Percentiles rank a stretch among this genome's conserved stretches.
phyloP scores from a whole-genome alignment of 2,797 vertebrate genomes.

The Tympanoctomys barrerae region DNA sequence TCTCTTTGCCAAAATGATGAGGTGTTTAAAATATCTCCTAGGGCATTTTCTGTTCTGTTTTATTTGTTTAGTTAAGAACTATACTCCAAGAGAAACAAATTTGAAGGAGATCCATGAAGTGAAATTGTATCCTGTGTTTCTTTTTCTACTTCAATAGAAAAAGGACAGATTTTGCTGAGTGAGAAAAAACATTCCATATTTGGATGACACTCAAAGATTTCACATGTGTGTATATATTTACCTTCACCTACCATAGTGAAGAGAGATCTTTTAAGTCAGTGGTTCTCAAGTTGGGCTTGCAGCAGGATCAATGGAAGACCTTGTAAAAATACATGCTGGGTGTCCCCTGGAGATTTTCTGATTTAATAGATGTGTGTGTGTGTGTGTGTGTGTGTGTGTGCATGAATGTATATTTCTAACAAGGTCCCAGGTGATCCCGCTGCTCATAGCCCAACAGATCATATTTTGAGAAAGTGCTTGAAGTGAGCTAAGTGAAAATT shows the following conservation, averaged over 20 bases:
- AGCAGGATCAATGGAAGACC: neutral
- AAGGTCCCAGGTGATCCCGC: neutral
- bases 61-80: slow-evolving; percentile 49
- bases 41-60: slow-evolving; percentile 50
- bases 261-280: neutral
- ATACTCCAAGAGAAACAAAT: slow-evolving; percentile 65
- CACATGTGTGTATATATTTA: neutral
- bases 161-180: neutral
- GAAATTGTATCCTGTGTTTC: slow-evolving; percentile 58
- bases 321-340: neutral
- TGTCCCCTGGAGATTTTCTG: neutral
- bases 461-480: neutral
- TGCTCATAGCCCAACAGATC: neutral
- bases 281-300: neutral
- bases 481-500: neutral
- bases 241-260: neutral
- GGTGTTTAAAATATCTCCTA: slow-evolving; percentile 55
- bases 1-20: slow-evolving; percentile 45
- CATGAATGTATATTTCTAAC: neutral
- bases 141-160: slow-evolving; percentile 33
- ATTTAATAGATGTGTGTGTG: neutral
- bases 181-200: slow-evolving; percentile 20
- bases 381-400: neutral
- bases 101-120: slow-evolving; percentile 7
- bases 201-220: neutral